phyloP scores from a whole-genome alignment of 2,888 invertebrate genomes.

The Stenotaenia linearis region DNA sequence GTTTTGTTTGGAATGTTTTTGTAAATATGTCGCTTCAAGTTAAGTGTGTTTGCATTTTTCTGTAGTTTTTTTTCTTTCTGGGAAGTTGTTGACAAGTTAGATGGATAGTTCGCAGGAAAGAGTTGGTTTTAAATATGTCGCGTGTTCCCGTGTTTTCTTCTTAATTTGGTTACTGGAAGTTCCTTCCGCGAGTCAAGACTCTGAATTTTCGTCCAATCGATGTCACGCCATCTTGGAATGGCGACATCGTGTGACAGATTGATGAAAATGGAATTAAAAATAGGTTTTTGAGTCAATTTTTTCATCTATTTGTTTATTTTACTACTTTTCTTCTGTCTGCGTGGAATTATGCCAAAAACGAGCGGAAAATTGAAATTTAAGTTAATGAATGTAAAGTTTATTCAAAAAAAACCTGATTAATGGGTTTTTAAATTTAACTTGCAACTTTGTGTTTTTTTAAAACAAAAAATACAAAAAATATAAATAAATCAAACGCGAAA shows the following conservation, averaged over 20 bases:
- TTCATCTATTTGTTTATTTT: neutral
- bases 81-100: conserved; percentile 2
- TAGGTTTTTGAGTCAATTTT: neutral
- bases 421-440: neutral
- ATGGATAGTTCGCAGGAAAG: neutral
- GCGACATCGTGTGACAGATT: conserved; percentile 4
- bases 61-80: neutral
- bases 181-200: neutral
- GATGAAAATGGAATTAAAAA: neutral
- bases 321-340: neutral
- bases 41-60: neutral
- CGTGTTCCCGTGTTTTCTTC: neutral
- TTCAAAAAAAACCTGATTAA: neutral
- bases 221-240: neutral
- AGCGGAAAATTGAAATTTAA: neutral
- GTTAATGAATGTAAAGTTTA: neutral
- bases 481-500: neutral
- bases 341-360: neutral
- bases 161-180: neutral
- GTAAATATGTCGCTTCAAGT: neutral
- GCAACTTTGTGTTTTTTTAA: neutral
- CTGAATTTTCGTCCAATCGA: neutral
- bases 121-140: neutral
- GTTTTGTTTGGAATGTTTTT: neutral
- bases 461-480: neutral